Conservation (phyloP, 1,140 invertebrate genomes). For the Drosophila tsacasi region DNA sequence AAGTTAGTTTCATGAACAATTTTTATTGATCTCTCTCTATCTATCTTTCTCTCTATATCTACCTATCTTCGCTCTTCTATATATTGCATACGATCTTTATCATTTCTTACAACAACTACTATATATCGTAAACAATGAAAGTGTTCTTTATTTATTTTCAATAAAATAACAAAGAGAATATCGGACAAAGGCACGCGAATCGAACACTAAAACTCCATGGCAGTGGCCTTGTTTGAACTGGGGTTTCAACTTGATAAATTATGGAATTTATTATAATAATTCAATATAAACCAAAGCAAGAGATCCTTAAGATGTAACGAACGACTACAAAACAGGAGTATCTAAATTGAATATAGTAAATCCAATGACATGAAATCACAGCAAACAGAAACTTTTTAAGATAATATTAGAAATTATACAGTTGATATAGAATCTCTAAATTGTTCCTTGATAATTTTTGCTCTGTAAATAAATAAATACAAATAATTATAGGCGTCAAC, state of each 20-base stretch:
- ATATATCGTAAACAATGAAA: slow-evolving; percentile 48
- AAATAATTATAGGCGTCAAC: not conserved
- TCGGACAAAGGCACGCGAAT: slow-evolving; percentile 39
- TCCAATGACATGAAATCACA: not conserved
- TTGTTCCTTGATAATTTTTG: not conserved
- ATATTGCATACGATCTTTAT: slow-evolving; percentile 76
- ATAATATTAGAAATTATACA: no score
- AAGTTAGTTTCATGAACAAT: slow-evolving; percentile 85
- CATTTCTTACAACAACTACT: slow-evolving; percentile 41
- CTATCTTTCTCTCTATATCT: slow-evolving; percentile 68
- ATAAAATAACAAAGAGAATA: slow-evolving; percentile 22
- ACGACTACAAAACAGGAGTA: rapidly evolving
- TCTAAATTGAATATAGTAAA: slow-evolving; percentile 1
- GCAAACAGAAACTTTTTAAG: not conserved
- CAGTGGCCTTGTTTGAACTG: slow-evolving; percentile 2
- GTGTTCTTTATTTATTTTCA: slow-evolving; percentile 15
- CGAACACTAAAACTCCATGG: slow-evolving; percentile 27
- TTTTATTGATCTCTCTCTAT: slow-evolving; percentile 75
- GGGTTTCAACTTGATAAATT: not conserved
- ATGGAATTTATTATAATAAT: not conserved
- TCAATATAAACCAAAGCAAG: not conserved
- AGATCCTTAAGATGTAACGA: no score
- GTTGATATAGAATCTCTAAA: not conserved
- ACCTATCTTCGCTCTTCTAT: slow-evolving; percentile 63
- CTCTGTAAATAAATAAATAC: no score